These are phyloP conservation scores for Enteromius mattozi DNA, from an alignment of 2,797 vertebrate genomes.

Conservation along the genomic window DNA sequence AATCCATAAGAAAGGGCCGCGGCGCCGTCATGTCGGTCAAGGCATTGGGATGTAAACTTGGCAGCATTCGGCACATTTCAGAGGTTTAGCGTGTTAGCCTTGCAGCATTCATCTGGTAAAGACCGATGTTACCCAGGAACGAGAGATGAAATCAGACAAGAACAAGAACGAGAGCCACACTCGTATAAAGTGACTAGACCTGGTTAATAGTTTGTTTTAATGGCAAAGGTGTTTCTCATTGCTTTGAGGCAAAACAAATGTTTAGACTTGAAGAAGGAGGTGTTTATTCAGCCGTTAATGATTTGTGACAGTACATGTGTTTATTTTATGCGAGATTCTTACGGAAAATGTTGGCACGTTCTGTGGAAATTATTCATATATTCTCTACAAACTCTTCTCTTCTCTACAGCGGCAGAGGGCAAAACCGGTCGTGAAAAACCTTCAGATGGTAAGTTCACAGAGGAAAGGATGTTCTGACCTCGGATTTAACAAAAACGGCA, in stretches of 20 bases:
- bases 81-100: conserved; percentile 34
- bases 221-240: conserved; percentile 27
- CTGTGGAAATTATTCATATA: neutral
- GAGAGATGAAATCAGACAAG: conserved; percentile 9
- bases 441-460: conserved; percentile 64
- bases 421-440: conserved; percentile 79
- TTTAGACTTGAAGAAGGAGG: conserved; percentile 21
- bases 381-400: conserved; percentile 41
- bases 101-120: neutral
- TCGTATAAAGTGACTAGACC: neutral
- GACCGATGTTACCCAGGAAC: neutral
- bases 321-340: conserved; percentile 20
- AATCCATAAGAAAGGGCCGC: conserved; percentile 76
- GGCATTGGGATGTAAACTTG: conserved; percentile 21
- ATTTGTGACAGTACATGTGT: conserved; percentile 24
- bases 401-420: conserved; percentile 92
- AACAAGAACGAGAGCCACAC: neutral
- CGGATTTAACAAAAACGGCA: neutral
- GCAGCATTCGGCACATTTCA: neutral
- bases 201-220: conserved; percentile 41
- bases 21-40: conserved; percentile 65
- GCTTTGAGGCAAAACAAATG: conserved; percentile 32
- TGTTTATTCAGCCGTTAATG: conserved; percentile 47
- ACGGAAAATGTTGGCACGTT: neutral
- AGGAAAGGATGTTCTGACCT: neutral